Evolutionary conservation across 2,888 invertebrate genomes (phyloP).

Genomic region (Drosophila colorata): DNA sequence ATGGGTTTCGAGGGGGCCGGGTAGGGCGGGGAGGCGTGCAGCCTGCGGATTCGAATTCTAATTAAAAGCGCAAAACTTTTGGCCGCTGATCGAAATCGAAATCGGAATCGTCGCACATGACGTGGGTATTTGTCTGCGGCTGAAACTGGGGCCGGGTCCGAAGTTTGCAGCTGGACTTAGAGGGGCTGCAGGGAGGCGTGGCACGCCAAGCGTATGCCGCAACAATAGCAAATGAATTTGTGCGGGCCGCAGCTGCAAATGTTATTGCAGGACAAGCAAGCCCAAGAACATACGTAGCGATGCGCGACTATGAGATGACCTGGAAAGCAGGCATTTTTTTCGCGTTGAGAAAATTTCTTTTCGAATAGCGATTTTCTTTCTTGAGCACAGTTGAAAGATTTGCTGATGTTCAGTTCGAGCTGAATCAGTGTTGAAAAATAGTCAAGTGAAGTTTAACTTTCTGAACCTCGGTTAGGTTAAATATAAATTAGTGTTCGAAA

Average conservation of each 20-base stretch:
- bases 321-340: not conserved
- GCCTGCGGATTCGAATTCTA: slow-evolving; percentile 72
- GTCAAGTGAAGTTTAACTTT: not conserved
- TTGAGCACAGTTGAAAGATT: no score
- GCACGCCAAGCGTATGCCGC: slow-evolving; percentile 3
- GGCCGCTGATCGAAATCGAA: slow-evolving; percentile 59
- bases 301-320: not conserved
- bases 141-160: not conserved
- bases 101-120: slow-evolving; percentile 47
- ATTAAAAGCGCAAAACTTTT: slow-evolving; percentile 75
- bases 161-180: not conserved
- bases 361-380: no score
- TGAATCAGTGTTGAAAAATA: not conserved
- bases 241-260: slow-evolving; percentile 21
- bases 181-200: not conserved
- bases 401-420: no score
- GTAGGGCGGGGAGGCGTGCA: slow-evolving; percentile 3
- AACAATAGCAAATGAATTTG: slow-evolving; percentile 27
- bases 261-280: not conserved
- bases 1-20: slow-evolving; percentile 37
- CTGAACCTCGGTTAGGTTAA: not conserved
- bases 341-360: no score
- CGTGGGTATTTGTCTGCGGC: slow-evolving; percentile 21
- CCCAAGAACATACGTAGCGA: not conserved
- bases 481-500: not conserved